phyloP scores from a whole-genome alignment of 2,113 vertebrate species.

The Platysteira castanea region DNA sequence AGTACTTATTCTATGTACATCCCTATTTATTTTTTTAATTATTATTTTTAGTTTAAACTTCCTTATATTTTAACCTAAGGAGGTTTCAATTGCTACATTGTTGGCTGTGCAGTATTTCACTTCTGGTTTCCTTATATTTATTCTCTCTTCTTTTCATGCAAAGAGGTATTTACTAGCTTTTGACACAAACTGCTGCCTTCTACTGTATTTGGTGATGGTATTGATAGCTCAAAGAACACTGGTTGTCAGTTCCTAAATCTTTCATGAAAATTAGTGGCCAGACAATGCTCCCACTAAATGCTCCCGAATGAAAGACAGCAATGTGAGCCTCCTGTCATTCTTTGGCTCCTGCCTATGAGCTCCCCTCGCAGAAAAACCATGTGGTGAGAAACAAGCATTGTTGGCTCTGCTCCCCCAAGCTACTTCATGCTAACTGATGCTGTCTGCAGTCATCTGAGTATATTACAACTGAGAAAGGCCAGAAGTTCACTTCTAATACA shows the following conservation, averaged over 20 bases:
- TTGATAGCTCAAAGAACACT: background rate
- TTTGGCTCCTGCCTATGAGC: background rate
- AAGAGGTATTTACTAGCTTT: background rate
- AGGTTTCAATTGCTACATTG: background rate
- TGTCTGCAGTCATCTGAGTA: background rate
- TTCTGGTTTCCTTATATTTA: background rate
- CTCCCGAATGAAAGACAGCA: background rate
- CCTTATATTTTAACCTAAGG: background rate
- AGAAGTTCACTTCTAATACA: background rate
- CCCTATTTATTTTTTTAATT: background rate
- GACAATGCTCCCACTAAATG: background rate
- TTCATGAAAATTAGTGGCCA: background rate
- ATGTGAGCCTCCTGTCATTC: background rate
- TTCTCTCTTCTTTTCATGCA: background rate
- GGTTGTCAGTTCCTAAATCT: background rate
- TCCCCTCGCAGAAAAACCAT: background rate
- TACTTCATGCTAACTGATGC: background rate
- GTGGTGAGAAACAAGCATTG: background rate
- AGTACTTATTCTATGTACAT: background rate
- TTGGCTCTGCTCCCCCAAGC: background rate
- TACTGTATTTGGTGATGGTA: background rate
- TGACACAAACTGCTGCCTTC: background rate
- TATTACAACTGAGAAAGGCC: background rate
- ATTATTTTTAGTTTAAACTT: background rate
- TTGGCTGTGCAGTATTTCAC: background rate